Evolutionary conservation across 2,888 invertebrate genomes (phyloP), one percentile per base, ranked within the genome.

Genomic region (Elegia similella): DNA sequence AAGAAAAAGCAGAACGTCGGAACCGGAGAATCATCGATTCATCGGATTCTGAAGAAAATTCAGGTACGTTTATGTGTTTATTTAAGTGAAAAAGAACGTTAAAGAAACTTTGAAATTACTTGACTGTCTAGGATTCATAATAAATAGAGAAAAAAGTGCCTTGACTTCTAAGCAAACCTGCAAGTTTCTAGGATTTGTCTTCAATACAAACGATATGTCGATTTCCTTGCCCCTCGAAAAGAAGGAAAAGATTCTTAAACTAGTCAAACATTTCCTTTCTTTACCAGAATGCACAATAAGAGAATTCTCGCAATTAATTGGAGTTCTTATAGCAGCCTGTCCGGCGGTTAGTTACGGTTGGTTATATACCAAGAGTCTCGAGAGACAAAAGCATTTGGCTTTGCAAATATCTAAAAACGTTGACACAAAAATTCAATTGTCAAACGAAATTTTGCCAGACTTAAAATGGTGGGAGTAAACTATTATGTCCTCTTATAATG

Each of bases 171-270:
- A 7, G 61, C 62, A 57, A 61, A 60, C 58, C 17, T 62, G 62
- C 30, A 56, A 52, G 46, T 65, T 57, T 57, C 34, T 62, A 15
- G 63, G 63, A 13, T 65, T 61, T 54, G n/a, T 55, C 2, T 42
- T 42, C 12, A 32, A 60, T 46, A 42, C 60, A 32, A 30, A 10
- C 3, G 16, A 52, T 8, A 10, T 55, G 16, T 17, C 47, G 5
- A 16, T 60, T 6, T 13, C 34, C n/a, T 52, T 55, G 12, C 55
- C 60, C n/a, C 6, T 3, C 8, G 34, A 57, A 8, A 60, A 60
- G 43, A 12, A 46, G 34, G 13, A 7, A 30, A 10, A 47, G 8
- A 55, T 55, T 8, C n/a, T 10, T 6, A 3, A 10, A 0, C 3
- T 55, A 34, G 2, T 52, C 0, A 16, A 52, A 10, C 44, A 55